phyloP scores from a whole-genome alignment of 2,888 invertebrate genomes.

The Mesorhabditis sp. region DNA sequence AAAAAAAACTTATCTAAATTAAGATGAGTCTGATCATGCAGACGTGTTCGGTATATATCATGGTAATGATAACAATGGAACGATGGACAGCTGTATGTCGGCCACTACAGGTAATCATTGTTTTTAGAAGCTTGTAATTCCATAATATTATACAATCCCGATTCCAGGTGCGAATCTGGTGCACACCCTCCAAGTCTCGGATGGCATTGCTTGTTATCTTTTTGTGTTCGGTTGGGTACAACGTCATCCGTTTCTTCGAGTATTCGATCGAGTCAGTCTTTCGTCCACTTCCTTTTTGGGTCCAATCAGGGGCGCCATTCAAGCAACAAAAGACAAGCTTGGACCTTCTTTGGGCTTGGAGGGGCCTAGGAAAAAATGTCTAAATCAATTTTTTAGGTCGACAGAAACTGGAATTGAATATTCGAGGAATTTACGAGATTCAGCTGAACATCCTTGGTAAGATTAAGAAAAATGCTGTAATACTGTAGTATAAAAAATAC shows the following conservation, averaged over 20 bases:
- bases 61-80: conserved; percentile 54
- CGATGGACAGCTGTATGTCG: conserved; percentile 55
- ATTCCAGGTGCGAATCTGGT: conserved; percentile 47
- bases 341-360: background rate
- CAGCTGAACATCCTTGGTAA: background rate
- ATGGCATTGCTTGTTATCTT: conserved; percentile 44
- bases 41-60: conserved; percentile 50
- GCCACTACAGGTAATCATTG: conserved; percentile 40
- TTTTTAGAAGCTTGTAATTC: conserved; percentile 1
- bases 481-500: too few relatives aligned
- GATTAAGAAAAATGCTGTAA: background rate
- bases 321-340: background rate
- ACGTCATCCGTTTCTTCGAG: conserved; percentile 52
- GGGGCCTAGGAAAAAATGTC: background rate
- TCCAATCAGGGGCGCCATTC: background rate
- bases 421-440: background rate
- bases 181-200: conserved; percentile 48
- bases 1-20: background rate
- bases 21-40: conserved; percentile 48
- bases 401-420: conserved; percentile 1
- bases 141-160: background rate
- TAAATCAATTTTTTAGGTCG: background rate
- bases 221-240: conserved; percentile 44
- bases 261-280: conserved; percentile 40
- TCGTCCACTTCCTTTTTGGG: background rate